Percentiles rank a stretch among this genome's conserved stretches.
phyloP scores from a whole-genome alignment of 2,113 vertebrate species.

The Otis tarda region DNA sequence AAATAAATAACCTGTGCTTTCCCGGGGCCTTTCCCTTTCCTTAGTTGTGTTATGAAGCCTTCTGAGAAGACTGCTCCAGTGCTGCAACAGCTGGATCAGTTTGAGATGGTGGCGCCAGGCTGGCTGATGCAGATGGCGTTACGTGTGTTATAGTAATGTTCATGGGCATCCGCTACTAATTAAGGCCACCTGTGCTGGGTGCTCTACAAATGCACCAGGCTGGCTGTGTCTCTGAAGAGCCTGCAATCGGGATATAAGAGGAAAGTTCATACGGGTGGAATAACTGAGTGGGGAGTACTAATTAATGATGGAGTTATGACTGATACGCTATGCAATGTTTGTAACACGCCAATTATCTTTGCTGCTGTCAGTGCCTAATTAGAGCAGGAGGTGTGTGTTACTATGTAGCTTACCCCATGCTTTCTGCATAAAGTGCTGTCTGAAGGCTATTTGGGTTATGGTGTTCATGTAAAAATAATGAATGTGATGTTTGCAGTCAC shows the following conservation, averaged over 20 bases:
- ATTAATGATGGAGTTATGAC: neutral
- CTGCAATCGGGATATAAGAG: rapidly evolving
- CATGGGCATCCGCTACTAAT: rapidly evolving
- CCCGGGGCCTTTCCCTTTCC: rapidly evolving
- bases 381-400: neutral
- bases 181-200: neutral
- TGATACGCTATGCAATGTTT: rapidly evolving
- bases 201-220: too few relatives aligned
- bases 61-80: too few relatives aligned
- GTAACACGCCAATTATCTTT: rapidly evolving
- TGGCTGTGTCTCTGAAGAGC: rapidly evolving
- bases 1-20: neutral
- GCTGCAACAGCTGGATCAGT: neutral
- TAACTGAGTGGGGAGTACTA: neutral
- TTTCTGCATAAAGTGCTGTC: neutral
- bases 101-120: neutral
- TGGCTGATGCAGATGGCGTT: neutral
- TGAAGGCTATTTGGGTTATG: neutral
- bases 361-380: too few relatives aligned
- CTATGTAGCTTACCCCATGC: neutral
- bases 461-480: neutral
- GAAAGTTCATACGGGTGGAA: too few relatives aligned
- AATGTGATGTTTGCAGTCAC: neutral
- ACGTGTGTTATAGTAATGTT: rapidly evolving
- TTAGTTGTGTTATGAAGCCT: rapidly evolving